Base-by-base conservation (phyloP, 1,140 invertebrate species). In the Marisa cornuarietis region DNA sequence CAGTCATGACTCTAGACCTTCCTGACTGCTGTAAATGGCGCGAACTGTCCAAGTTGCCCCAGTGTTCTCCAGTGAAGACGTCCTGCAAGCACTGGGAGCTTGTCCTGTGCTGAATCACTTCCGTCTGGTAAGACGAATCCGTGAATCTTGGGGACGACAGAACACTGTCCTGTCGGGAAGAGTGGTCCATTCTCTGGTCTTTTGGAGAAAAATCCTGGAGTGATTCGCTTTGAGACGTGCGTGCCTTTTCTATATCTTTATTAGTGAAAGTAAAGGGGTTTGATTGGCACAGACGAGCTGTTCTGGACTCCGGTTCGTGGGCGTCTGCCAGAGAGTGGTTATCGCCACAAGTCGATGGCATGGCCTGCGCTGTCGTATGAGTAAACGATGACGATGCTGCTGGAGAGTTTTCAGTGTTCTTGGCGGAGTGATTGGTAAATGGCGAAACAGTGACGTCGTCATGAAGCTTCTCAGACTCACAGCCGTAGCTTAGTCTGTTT, bases 251-350 rank as follows among this genome's bases (percentile, higher is more conserved):
- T 9, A 75, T 61, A 13, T 75, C 73, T 22, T 24, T 42, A 20
- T 8, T 42, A 6, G 20, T 51, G 26, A 75, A 75, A 16, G 73
- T 26, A 54, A 75, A 75, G 13, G 73, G 73, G 24, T 75, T 75
- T 11, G 73, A 75, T 6, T 58, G 52, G 42, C 73, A 75, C n/a
- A 75, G 58, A 26, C n/a, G n/a, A 11, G 73, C 73, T 75, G 73
- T 75, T 75, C 73, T 61, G 20, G 22, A 62, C 16, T 75, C 73
- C 14, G 31, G 24, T 62, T 75, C 73, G n/a, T 2, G n/a, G 13
- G 11, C 13, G 0, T 68, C 65, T 68, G 3, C 13, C 0, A n/a
- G 26, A n/a, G 54, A n/a, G 20, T 8, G 10, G 18, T 42, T 20
- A 52, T 52, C 22, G 10, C 4, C 51, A 14, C 13, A 24, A 18